Percentiles rank a stretch among this genome's conserved stretches.
Conservation (phyloP, 2,797 vertebrate genomes). For the Parotocinclus haroldoi region DNA sequence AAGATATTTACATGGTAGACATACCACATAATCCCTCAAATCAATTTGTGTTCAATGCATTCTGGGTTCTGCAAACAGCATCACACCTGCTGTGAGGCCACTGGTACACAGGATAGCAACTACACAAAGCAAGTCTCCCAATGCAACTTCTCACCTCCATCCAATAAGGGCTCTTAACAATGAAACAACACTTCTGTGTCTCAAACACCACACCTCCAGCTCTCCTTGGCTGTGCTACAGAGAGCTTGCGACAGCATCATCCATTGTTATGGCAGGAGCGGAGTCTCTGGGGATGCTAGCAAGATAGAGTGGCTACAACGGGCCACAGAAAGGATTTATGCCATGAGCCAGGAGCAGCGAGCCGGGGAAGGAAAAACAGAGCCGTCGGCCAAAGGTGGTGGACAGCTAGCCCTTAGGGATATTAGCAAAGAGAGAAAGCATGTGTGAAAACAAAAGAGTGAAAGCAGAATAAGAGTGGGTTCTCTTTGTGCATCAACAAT, state of each 20-base stretch:
- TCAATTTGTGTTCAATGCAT: no score
- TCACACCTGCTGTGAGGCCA: conserved; percentile 14
- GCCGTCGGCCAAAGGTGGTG: conserved; percentile 9
- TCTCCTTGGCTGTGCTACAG: conserved; percentile 27
- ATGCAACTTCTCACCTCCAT: conserved; percentile 14
- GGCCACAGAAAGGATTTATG: conserved; percentile 38
- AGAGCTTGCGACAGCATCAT: conserved; percentile 33
- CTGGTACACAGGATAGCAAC: conserved; percentile 1
- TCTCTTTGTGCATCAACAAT: neutral
- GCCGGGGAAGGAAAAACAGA: conserved; percentile 23
- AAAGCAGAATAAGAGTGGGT: neutral
- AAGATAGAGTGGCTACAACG: conserved; percentile 32
- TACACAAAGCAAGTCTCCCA: conserved; percentile 24
- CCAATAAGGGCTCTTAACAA: conserved; percentile 28
- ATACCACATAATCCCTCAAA: no score
- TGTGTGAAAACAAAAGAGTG: neutral
- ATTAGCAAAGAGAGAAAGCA: conserved; percentile 18
- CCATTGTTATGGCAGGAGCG: conserved; percentile 37
- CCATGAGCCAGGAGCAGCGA: conserved; percentile 10
- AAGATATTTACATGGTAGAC: no score
- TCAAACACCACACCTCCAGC: conserved; percentile 24
- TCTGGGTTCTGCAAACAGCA: neutral
- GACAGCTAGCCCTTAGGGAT: conserved; percentile 17
- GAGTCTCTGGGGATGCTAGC: conserved; percentile 26
- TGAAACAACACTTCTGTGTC: conserved; percentile 26